phyloP scores from a whole-genome alignment of 2,797 vertebrate species.

The Pogoniulus pusillus region DNA sequence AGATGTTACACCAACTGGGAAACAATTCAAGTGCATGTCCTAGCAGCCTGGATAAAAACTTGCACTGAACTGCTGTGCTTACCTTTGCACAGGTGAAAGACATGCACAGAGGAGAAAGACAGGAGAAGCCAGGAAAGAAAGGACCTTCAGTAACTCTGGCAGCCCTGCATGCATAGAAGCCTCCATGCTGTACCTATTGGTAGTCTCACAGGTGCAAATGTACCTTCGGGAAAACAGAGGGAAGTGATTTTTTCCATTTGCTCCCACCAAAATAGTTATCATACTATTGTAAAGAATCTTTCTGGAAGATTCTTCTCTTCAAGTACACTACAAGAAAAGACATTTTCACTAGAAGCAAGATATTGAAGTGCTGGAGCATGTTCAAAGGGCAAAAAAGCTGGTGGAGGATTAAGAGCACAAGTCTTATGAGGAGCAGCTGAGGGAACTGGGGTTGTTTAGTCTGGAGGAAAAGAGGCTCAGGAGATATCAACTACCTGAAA shows the following conservation, averaged over 20 bases:
- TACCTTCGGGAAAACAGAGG: neutral
- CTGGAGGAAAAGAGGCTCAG: neutral
- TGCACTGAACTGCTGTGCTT: neutral
- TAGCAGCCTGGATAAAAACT: neutral
- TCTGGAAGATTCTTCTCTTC: neutral
- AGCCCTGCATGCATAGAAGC: neutral
- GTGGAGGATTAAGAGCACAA: neutral
- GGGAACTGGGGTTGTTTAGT: neutral
- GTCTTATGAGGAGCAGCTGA: neutral
- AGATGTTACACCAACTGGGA: neutral
- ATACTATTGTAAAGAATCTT: neutral
- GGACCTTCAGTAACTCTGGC: neutral
- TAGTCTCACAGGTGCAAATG: neutral
- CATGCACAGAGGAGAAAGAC: neutral
- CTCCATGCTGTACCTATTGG: neutral
- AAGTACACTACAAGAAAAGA: neutral
- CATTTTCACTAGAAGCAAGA: neutral
- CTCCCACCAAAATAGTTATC: neutral
- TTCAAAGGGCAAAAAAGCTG: rapidly evolving
- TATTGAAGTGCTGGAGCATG: rapidly evolving
- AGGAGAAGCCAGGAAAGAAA: neutral
- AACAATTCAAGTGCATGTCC: neutral
- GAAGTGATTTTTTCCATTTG: neutral
- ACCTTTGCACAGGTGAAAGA: neutral
- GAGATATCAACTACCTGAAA: neutral